Evolutionary conservation across 2,113 vertebrate species (phyloP).

Genomic region (Onychorhynchus coronatus): DNA sequence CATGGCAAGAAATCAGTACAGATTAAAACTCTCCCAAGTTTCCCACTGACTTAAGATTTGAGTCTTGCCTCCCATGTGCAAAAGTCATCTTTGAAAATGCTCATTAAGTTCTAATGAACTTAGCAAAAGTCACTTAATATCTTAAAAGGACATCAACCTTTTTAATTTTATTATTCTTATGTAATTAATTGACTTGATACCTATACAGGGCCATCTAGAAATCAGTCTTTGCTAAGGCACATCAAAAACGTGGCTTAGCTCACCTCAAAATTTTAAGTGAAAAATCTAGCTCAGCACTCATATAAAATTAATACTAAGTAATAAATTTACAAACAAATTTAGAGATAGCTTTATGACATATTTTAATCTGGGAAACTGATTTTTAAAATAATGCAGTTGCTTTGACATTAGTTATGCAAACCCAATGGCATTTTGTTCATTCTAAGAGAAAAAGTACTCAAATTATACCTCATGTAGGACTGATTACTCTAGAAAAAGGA

Average conservation of each 20-base stretch:
- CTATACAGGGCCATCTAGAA: not conserved
- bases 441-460: not conserved
- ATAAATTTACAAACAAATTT: not conserved
- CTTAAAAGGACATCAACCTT: not conserved
- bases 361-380: not conserved
- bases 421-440: not conserved
- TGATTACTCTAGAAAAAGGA: not conserved
- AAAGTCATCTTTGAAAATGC: not conserved
- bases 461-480: not conserved
- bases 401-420: not conserved
- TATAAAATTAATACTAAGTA: not conserved
- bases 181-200: not conserved
- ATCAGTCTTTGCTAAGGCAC: not conserved
- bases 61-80: not conserved
- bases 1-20: not conserved
- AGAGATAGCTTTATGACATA: not conserved
- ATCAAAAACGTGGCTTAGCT: not conserved
- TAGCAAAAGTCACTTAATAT: not conserved
- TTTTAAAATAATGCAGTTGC: not conserved
- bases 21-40: not conserved
- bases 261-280: not conserved
- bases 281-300: not conserved
- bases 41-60: not conserved
- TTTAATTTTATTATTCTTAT: not conserved
- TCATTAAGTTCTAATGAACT: not conserved